Percentiles rank a stretch among this genome's conserved stretches.
Conservation (phyloP, 2,888 invertebrate genomes). For the Drosophila tanythrix region DNA sequence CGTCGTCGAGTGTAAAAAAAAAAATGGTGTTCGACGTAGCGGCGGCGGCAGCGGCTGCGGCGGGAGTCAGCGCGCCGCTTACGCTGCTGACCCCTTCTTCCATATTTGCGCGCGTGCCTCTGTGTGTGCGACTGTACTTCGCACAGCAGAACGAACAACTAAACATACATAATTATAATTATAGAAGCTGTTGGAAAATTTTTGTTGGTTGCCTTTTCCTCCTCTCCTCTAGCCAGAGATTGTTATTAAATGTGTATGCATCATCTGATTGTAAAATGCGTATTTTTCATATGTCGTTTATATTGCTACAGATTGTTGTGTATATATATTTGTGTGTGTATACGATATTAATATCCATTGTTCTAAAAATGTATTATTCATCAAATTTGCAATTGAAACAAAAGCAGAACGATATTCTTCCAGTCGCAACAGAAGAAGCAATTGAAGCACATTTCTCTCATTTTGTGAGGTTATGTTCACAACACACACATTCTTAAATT, state of each 20-base stretch:
- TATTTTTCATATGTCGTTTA: conserved; percentile 29
- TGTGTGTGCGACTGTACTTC: conserved; percentile 81
- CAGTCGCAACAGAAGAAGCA: conserved; percentile 48
- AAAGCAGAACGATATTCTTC: conserved; percentile 33
- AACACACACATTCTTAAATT: conserved; percentile 28
- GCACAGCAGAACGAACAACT: conserved; percentile 33
- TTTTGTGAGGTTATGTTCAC: conserved; percentile 71
- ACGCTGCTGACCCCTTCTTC: conserved; percentile 67
- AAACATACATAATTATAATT: conserved; percentile 50
- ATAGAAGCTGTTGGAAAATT: conserved; percentile 57
- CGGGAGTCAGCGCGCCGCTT: conserved; percentile 61
- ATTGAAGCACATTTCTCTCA: conserved; percentile 68
- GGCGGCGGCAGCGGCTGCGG: conserved; percentile 34
- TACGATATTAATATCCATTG: conserved; percentile 11
- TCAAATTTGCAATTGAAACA: conserved; percentile 36
- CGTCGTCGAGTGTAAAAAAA: conserved; percentile 62
- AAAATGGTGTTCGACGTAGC: conserved; percentile 54
- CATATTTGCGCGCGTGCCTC: conserved; percentile 72
- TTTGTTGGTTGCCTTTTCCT: conserved; percentile 15
- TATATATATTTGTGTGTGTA: conserved; percentile 7
- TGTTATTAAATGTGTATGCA: conserved; percentile 21
- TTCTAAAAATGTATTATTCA: conserved; percentile 13
- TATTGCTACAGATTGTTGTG: conserved; percentile 6
- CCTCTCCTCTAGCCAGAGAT: conserved; percentile 5
- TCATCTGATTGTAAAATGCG: conserved; percentile 20